These are phyloP conservation scores for Strongylocentrotus purpuratus DNA, from an alignment of 35 echinoderm and acorn worm genomes.

Conservation along the genomic window DNA sequence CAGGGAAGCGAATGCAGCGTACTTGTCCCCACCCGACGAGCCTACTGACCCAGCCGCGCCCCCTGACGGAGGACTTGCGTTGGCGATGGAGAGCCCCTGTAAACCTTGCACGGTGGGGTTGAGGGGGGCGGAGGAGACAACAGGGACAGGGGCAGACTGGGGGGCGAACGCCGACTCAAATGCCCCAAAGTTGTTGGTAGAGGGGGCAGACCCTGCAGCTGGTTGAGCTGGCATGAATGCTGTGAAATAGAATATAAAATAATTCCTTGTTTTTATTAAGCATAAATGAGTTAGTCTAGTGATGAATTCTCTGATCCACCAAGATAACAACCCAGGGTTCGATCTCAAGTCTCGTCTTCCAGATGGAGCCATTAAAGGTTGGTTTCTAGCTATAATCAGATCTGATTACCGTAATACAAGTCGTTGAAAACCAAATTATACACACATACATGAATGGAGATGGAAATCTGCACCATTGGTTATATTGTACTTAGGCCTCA, in stretches of 20 bases:
- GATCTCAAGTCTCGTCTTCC: too few species aligned
- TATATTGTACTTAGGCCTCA: too few species aligned
- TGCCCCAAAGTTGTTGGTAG: slow-evolving; percentile 24
- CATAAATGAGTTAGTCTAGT: too few species aligned
- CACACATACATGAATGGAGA: too few species aligned
- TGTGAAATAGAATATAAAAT: background rate
- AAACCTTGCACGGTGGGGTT: slow-evolving; percentile 37
- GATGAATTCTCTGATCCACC: too few species aligned
- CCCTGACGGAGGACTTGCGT: background rate
- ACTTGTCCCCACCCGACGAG: slow-evolving; percentile 4
- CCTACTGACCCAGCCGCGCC: background rate
- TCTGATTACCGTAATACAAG: too few species aligned
- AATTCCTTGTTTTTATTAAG: background rate
- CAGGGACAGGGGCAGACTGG: slow-evolving; percentile 6
- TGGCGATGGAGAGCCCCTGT: slow-evolving; percentile 26
- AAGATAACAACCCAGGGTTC: too few species aligned
- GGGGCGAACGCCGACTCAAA: slow-evolving; percentile 41
- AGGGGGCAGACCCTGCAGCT: background rate
- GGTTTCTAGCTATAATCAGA: too few species aligned
- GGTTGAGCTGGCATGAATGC: slow-evolving; percentile 39
- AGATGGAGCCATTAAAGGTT: too few species aligned
- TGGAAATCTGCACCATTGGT: too few species aligned
- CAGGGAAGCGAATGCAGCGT: slow-evolving; percentile 23
- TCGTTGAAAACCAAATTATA: too few species aligned
- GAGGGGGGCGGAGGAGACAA: slow-evolving; percentile 9